Conservation (phyloP, 2,888 invertebrate species). For the Thalpophila matura region DNA sequence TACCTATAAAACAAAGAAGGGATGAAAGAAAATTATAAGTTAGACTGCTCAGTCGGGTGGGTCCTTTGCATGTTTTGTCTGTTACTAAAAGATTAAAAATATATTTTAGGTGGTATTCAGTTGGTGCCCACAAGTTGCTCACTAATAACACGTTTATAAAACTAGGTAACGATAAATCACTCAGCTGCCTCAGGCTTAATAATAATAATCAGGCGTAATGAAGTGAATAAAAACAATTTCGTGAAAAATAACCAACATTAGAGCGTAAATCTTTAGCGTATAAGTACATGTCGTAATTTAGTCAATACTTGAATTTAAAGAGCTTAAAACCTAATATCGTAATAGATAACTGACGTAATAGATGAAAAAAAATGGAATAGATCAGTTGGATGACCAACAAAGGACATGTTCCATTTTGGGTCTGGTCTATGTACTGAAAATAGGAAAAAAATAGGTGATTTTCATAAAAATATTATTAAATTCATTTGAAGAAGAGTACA, state of each 20-base stretch:
- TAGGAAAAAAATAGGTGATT: no score
- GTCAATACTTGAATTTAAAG: conserved; percentile 8
- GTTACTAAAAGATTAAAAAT: no score
- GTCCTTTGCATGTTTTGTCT: background rate
- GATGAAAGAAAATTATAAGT: no score
- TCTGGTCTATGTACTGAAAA: no score
- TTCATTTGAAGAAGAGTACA: no score
- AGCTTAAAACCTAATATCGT: conserved; percentile 10
- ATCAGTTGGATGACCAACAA: conserved; percentile 3
- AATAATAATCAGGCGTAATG: background rate
- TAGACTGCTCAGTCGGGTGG: no score
- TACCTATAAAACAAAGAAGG: no score
- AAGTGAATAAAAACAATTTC: background rate
- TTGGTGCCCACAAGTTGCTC: background rate
- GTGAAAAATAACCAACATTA: background rate
- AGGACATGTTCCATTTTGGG: no score
- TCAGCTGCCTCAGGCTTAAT: conserved; percentile 8
- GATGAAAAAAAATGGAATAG: conserved; percentile 7
- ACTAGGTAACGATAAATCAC: conserved; percentile 54
- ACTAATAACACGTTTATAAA: conserved; percentile 4
- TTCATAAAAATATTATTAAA: no score
- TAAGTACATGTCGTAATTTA: conserved; percentile 3
- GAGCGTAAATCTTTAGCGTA: no score
- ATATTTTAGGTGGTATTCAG: no score
- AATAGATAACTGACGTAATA: background rate